These are phyloP conservation scores for Melanaphis sacchari DNA, from an alignment of 1,140 invertebrate species.

Conservation along the genomic window DNA sequence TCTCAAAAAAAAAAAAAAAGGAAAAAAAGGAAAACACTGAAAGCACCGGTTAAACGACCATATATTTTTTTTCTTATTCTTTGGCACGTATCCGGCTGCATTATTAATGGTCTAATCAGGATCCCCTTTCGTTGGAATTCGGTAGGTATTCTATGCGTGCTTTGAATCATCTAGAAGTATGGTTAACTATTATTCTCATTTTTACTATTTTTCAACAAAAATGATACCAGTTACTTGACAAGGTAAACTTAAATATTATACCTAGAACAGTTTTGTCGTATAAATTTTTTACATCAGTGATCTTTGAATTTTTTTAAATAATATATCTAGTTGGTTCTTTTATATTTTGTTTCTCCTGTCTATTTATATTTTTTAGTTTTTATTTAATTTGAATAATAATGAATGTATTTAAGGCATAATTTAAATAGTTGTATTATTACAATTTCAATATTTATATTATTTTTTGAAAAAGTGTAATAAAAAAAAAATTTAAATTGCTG, in stretches of 20 bases:
- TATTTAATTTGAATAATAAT: not conserved
- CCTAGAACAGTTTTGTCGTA: not conserved
- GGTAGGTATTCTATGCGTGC: not conserved
- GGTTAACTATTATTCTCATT: not conserved
- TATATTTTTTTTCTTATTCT: not conserved
- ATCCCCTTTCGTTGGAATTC: not conserved
- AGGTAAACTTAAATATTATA: not conserved
- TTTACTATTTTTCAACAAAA: not conserved
- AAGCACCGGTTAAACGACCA: slow-evolving; percentile 3
- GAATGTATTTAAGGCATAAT: not conserved
- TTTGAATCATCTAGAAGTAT: not conserved
- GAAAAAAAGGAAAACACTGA: not conserved
- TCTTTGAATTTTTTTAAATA: not conserved
- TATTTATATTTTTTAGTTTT: not conserved
- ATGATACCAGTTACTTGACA: not conserved
- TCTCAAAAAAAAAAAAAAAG: not conserved
- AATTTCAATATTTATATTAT: not conserved
- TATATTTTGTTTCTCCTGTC: not conserved
- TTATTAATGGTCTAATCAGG: slow-evolving; percentile 40
- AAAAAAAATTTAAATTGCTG: not conserved
- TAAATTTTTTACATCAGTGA: not conserved
- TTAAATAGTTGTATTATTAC: not conserved
- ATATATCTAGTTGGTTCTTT: not conserved
- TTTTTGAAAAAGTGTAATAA: no score
- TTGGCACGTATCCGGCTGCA: slow-evolving; percentile 12